A percentile compares a stretch with the other conserved stretches of the same genome.
These are phyloP conservation scores for Phoeniculus purpureus DNA, from an alignment of 2,797 vertebrate genomes.

Conservation along the genomic window DNA sequence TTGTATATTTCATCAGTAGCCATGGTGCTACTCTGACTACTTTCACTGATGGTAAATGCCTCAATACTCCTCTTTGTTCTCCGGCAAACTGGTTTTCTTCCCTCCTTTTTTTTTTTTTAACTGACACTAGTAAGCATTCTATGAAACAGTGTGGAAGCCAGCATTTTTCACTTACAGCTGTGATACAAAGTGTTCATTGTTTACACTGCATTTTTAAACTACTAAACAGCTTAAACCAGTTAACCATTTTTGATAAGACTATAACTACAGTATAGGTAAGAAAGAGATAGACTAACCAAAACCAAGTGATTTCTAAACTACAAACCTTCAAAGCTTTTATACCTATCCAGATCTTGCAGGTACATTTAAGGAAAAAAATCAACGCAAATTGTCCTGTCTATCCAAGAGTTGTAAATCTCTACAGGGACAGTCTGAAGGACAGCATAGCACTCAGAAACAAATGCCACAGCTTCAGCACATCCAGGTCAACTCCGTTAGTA, in stretches of 20 bases:
- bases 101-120: background rate
- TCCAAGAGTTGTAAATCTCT: background rate
- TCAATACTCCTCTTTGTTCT: background rate
- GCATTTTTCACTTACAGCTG: background rate
- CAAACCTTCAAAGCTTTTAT: background rate
- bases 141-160: background rate
- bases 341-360: background rate
- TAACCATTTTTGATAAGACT: background rate
- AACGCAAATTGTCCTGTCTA: too few relatives aligned
- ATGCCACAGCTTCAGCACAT: background rate
- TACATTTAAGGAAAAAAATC: rapidly evolving
- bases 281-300: background rate
- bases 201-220: background rate
- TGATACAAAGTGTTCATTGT: rapidly evolving
- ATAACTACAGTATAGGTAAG: background rate
- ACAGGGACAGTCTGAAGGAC: background rate
- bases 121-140: background rate
- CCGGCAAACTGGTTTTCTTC: background rate
- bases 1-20: background rate
- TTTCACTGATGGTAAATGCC: background rate
- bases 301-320: rapidly evolving
- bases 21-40: background rate
- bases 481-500: background rate
- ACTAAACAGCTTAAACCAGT: background rate
- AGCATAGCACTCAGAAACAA: rapidly evolving